phyloP scores from a whole-genome alignment of 2,888 invertebrate species.

The Heliconius ismenius region DNA sequence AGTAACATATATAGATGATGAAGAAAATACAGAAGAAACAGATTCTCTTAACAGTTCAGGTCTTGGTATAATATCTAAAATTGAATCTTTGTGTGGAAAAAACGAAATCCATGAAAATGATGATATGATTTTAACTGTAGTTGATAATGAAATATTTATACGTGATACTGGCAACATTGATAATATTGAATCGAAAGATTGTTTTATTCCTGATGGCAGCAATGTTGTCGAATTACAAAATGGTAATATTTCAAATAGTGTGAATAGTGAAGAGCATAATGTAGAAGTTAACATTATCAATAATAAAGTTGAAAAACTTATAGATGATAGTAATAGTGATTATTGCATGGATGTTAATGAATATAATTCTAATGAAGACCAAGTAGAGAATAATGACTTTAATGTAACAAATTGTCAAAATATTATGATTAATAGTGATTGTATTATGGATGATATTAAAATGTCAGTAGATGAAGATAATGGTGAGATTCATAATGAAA shows the following conservation, averaged over 20 bases:
- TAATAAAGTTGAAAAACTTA: background rate
- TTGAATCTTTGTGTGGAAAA: conserved; percentile 47
- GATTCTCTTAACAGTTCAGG: conserved; percentile 41
- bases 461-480: conserved; percentile 10
- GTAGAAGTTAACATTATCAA: conserved; percentile 4
- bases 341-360: conserved; percentile 23
- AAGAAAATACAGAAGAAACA: conserved; percentile 37
- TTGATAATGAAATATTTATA: conserved; percentile 24
- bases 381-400: conserved; percentile 20
- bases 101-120: conserved; percentile 33
- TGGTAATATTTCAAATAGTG: background rate
- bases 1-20: conserved; percentile 30
- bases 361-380: conserved; percentile 30
- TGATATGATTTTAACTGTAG: conserved; percentile 27
- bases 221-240: conserved; percentile 13
- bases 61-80: conserved; percentile 49
- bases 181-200: conserved; percentile 5
- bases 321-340: background rate
- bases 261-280: background rate
- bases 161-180: conserved; percentile 22
- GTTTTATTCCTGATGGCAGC: background rate
- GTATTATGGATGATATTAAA: background rate
- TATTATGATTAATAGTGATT: background rate
- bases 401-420: conserved; percentile 10
- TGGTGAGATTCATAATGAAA: conserved; percentile 5